phyloP scores from a whole-genome alignment of 23 tunicate genomes.

The Ascidia mentula region DNA sequence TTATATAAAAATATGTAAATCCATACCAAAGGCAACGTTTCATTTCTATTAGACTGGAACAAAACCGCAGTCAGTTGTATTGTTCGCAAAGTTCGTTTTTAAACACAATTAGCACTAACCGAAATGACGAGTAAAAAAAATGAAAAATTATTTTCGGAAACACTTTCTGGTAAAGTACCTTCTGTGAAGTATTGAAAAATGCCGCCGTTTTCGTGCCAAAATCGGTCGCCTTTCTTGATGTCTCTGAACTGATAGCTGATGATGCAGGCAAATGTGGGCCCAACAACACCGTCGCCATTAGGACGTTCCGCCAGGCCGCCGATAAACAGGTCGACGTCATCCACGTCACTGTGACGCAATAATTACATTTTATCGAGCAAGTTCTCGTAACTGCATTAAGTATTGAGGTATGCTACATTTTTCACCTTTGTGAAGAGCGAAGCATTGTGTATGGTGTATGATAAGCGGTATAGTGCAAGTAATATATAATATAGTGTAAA shows the following conservation, averaged over 20 bases:
- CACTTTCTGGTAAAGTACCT: slow-evolving; percentile 20
- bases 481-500: no score
- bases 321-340: slow-evolving; percentile 81
- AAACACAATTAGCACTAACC: background rate
- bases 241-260: slow-evolving; percentile 87
- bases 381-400: background rate
- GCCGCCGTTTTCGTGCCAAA: slow-evolving; percentile 93
- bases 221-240: slow-evolving; percentile 70
- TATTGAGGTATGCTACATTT: no score
- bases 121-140: background rate
- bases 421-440: no score
- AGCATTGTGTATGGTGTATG: no score
- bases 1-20: no score
- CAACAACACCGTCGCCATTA: slow-evolving; percentile 62
- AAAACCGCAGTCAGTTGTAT: no score
- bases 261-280: slow-evolving; percentile 89
- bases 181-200: slow-evolving; percentile 42
- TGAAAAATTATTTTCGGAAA: no score
- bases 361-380: background rate
- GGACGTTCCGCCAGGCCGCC: slow-evolving; percentile 74
- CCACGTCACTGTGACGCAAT: slow-evolving; percentile 43
- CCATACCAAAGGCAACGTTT: no score
- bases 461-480: no score
- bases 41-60: no score
- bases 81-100: no score